Conservation (phyloP, 2,113 vertebrate genomes). For the Ctenodactylus gundi region DNA sequence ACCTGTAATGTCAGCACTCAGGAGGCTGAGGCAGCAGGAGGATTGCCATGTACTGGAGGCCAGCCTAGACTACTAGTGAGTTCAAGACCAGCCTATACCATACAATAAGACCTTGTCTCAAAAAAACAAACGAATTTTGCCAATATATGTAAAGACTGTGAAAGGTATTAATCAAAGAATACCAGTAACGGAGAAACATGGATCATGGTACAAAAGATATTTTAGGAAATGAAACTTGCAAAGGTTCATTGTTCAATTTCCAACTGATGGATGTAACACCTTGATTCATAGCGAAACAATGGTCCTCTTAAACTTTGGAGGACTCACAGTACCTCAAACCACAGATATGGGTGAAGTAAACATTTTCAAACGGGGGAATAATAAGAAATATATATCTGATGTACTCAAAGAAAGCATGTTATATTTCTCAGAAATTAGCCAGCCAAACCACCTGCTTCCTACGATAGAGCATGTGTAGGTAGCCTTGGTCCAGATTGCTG, state of each 20-base stretch:
- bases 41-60: too few relatives aligned
- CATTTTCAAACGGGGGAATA: neutral
- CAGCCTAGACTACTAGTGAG: too few relatives aligned
- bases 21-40: too few relatives aligned
- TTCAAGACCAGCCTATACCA: too few relatives aligned
- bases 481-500: neutral
- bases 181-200: neutral
- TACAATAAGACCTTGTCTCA: too few relatives aligned
- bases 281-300: neutral
- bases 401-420: neutral
- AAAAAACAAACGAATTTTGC: too few relatives aligned
- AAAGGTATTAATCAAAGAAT: neutral
- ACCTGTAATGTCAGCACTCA: too few relatives aligned
- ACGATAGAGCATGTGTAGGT: neutral
- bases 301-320: neutral
- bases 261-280: neutral
- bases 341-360: neutral
- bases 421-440: neutral
- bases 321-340: neutral
- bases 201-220: neutral
- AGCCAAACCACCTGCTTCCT: neutral
- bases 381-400: neutral
- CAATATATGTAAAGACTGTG: neutral
- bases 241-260: neutral
- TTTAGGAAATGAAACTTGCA: neutral